Evolutionary conservation across 1,140 invertebrate genomes (phyloP).

Genomic region (Drosophila jambulina): DNA sequence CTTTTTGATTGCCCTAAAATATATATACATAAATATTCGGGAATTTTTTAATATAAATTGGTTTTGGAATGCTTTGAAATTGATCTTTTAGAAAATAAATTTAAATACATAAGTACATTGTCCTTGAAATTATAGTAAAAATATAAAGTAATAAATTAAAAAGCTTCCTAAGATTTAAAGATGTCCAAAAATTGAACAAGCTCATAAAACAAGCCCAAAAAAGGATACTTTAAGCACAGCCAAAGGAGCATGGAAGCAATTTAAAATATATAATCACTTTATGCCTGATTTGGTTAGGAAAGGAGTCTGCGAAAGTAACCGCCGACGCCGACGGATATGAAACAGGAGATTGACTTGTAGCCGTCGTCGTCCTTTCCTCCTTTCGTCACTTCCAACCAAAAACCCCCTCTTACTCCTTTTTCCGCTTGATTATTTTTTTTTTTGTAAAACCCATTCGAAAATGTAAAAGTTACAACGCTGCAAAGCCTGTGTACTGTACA

Average conservation of each 20-base stretch:
- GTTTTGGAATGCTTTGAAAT: not conserved
- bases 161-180: not conserved
- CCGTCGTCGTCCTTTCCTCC: not conserved
- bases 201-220: too few species aligned
- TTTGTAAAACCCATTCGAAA: not conserved
- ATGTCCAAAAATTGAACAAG: not conserved
- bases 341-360: constrained; percentile 66
- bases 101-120: not conserved
- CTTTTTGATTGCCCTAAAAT: constrained; percentile 16
- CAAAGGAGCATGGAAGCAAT: constrained; percentile 1
- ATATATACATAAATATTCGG: not conserved
- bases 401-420: not conserved
- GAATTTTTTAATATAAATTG: not conserved
- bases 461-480: constrained; percentile 18
- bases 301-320: constrained; percentile 7
- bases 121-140: not conserved
- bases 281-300: constrained; percentile 17
- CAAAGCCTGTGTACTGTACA: constrained; percentile 20
- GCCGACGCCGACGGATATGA: constrained; percentile 63
- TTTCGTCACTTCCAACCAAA: not conserved
- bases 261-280: constrained; percentile 54
- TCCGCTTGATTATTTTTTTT: not conserved
- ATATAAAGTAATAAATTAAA: not conserved
- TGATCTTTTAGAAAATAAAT: not conserved
- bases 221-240: not conserved